These are phyloP conservation scores for Sitobion miscanthi DNA, from an alignment of 1,140 invertebrate species.

Conservation along the genomic window DNA sequence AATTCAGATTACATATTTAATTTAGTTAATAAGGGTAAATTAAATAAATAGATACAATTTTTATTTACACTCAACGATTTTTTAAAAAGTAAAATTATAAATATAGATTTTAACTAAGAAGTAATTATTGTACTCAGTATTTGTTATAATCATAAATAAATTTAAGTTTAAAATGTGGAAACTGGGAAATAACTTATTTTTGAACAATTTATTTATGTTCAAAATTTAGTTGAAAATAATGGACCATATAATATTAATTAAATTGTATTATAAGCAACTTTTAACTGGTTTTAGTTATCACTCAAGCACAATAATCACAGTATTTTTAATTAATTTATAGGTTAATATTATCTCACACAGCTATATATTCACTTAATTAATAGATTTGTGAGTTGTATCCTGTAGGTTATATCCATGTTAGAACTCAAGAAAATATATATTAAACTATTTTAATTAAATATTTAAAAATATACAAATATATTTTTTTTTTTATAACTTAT, in stretches of 20 bases:
- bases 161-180: not conserved
- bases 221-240: not conserved
- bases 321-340: not conserved
- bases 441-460: not conserved
- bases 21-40: not conserved
- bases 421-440: not conserved
- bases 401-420: not conserved
- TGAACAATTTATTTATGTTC: not conserved
- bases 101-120: no score
- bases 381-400: no score
- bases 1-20: not conserved
- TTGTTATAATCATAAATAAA: not conserved
- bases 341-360: not conserved
- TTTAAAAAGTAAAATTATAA: not conserved
- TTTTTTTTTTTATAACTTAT: no score
- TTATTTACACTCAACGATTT: not conserved
- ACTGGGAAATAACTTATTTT: not conserved
- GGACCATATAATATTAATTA: not conserved
- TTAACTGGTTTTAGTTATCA: not conserved
- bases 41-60: not conserved
- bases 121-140: no score
- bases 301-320: constrained; percentile 17
- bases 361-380: not conserved
- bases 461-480: not conserved
- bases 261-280: constrained; percentile 6